Evolutionary conservation across 2,797 vertebrate species (phyloP).

Genomic region (Notamacropus eugenii): DNA sequence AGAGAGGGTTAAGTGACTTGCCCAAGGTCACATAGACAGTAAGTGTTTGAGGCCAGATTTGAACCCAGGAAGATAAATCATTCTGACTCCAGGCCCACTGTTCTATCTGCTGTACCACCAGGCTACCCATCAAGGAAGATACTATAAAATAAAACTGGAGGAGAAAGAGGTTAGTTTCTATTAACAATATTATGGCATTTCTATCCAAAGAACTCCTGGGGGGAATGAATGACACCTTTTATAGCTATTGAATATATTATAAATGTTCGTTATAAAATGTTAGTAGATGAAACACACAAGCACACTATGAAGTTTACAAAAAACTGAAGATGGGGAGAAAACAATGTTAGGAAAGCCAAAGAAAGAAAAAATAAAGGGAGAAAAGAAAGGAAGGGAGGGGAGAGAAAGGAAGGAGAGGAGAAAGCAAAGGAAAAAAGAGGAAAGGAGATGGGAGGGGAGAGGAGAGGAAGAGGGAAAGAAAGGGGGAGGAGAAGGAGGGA

Average conservation of each 20-base stretch:
- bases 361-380: too few species aligned
- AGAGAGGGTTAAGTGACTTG: background rate
- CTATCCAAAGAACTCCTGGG: background rate
- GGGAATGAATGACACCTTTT: background rate
- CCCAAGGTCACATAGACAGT: background rate
- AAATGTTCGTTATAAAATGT: background rate
- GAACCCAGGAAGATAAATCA: background rate
- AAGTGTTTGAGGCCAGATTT: background rate
- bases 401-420: too few species aligned
- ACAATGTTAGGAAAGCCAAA: background rate
- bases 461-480: background rate
- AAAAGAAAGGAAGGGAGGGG: too few species aligned
- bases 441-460: too few species aligned
- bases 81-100: background rate
- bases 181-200: background rate
- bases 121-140: too few species aligned
- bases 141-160: too few species aligned
- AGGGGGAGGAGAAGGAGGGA: too few species aligned
- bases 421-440: too few species aligned
- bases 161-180: too few species aligned
- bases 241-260: background rate
- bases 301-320: background rate
- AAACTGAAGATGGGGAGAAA: background rate
- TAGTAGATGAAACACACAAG: too few species aligned
- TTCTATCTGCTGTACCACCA: background rate